Base-by-base conservation (phyloP, 2,113 vertebrate species). In the Bagarius yarrelli region DNA sequence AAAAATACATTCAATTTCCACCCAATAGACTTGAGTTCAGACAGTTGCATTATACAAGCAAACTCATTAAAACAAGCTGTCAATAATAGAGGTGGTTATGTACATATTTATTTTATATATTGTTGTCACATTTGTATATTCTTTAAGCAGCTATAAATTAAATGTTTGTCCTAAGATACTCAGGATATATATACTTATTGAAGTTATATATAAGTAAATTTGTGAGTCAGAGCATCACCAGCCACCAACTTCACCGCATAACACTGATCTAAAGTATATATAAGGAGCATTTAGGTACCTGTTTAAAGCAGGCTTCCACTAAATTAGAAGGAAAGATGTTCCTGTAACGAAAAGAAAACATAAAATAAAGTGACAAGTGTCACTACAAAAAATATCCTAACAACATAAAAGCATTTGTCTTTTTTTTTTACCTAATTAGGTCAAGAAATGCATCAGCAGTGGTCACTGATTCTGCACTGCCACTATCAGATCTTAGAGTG, bases 291-390 rank as follows among this genome's bases (percentile, higher is more conserved):
- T 40, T 32, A 0, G 93, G 89, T 89, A 99, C 98, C 97, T 99
- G 98, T 92, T 96, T 96, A 91, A 99, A 99, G 92, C 96, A 99
- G 66, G 96, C 96, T 90, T 99, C 96, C 61, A 98, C 94, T 71
- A 99, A 91, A 90, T 99, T 99, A 53, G 96, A 96, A 0, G 98
- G 98, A 88, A 99, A 97, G 97, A 99, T 99, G 88, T 99, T 99
- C 91, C 97, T 99, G 90, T 63, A 88, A 92, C n/a, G 50, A 32
- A 76, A 72, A 81, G 36, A 76, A 55, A 44, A 40, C n/a, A 16
- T 8, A 44, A 34, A 25, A 76, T 6, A 18, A 76, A 36, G 67
- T n/a, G n/a, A n/a, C n/a, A n/a, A n/a, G n/a, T n/a, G n/a, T n/a
- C n/a, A n/a, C 23, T 64, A 5, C 25, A 74, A 53, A 19, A 53